A percentile compares a stretch with the other conserved stretches of the same genome.
Conservation (phyloP, 2,113 vertebrate species). For the Gymnogyps californianus region DNA sequence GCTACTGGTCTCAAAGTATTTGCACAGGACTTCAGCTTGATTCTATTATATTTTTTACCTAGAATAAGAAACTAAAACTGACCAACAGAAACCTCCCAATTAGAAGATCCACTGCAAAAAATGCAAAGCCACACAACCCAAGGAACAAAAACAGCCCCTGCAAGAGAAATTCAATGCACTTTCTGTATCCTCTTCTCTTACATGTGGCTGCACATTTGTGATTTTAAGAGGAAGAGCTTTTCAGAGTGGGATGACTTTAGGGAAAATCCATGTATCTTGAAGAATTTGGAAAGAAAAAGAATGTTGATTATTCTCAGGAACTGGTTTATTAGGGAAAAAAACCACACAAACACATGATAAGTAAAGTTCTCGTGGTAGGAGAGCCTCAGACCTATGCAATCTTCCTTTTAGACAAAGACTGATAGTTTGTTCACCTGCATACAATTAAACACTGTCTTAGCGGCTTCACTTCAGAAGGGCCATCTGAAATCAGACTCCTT, state of each 20-base stretch:
- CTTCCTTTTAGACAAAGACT: background rate
- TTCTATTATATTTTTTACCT: background rate
- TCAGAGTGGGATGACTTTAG: background rate
- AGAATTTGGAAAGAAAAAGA: background rate
- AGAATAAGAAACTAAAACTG: background rate
- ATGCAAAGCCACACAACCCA: background rate
- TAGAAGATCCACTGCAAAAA: background rate
- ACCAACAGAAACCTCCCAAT: background rate
- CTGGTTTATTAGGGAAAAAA: background rate
- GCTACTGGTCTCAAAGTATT: slow-evolving; percentile 18
- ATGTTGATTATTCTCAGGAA: background rate
- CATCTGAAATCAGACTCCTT: background rate
- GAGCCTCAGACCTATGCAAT: background rate
- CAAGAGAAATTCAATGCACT: background rate
- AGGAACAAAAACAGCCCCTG: background rate
- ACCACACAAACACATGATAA: background rate
- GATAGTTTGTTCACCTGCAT: background rate
- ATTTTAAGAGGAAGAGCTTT: background rate
- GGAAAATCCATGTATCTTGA: background rate
- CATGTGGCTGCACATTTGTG: background rate
- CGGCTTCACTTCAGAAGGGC: background rate
- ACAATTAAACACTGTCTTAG: background rate
- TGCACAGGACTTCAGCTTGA: background rate
- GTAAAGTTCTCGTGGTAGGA: background rate
- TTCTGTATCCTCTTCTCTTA: background rate